Conservation (phyloP, 2,797 vertebrate genomes). For the Saguinus oedipus region DNA sequence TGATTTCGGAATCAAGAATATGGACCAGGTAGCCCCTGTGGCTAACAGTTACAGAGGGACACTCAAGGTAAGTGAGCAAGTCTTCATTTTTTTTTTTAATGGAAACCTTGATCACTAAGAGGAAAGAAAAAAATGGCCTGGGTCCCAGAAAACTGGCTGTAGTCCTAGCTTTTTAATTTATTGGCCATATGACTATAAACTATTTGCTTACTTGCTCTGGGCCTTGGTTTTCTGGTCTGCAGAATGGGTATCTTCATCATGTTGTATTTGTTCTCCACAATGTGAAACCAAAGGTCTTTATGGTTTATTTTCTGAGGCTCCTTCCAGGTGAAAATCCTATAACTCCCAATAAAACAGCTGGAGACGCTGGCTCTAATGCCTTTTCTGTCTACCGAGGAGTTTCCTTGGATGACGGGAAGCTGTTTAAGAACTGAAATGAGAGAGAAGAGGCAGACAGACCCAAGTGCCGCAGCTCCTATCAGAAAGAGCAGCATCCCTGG, state of each 20-base stretch:
- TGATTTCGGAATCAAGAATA: constrained; percentile 87
- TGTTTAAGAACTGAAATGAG: too few species aligned
- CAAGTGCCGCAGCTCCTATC: fast-evolving
- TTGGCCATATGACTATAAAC: neutral
- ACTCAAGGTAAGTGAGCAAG: constrained; percentile 87
- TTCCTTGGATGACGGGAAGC: too few species aligned
- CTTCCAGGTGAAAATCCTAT: neutral
- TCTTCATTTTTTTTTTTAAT: neutral
- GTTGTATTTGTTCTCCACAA: neutral
- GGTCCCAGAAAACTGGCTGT: neutral
- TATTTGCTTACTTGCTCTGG: neutral
- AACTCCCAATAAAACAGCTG: neutral
- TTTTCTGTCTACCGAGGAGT: neutral
- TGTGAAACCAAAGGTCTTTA: neutral
- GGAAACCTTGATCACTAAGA: neutral
- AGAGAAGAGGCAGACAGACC: neutral
- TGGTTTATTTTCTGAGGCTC: neutral
- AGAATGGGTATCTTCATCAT: neutral
- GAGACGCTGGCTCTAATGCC: too few species aligned
- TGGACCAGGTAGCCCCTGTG: constrained; percentile 91
- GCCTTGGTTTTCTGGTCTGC: constrained; percentile 5
- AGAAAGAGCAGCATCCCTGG: fast-evolving
- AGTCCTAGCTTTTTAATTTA: neutral
- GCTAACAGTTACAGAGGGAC: constrained; percentile 85
- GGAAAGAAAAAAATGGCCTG: neutral